Base-by-base conservation (phyloP, 2,113 vertebrate genomes). In the Lasiurus cinereus region DNA sequence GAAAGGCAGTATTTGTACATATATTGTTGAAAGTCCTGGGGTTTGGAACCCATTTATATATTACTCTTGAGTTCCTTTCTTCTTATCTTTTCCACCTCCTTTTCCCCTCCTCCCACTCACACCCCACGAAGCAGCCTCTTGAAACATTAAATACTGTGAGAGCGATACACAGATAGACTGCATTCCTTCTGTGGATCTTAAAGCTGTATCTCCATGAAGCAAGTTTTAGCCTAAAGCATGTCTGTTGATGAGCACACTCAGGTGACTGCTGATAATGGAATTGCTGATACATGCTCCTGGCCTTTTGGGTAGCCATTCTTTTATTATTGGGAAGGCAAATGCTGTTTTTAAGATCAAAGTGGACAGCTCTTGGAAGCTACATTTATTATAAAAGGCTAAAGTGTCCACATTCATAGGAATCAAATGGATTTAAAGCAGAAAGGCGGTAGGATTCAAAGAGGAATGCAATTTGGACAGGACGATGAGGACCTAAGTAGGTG, bases 271-370 rank as follows among this genome's bases (percentile, higher is more conserved):
- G 21, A 76, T 88, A 97, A 93, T 69, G 29, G 84, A 77, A 62
- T 46, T 88, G 74, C 54, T n/a, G 88, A 82, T 69, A 67, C 19
- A 29, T 48, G 76, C 66, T 93, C 70, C 21, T 33, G 96, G 88
- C 70, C 84, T 50, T 24, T n/a, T 93, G 94, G 50, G 46, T 96
- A 85, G 69, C 94, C 48, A 67, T 80, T 97, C 66, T 92, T 67
- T 69, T 73, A 87, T 85, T 92, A 96, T 6, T 8, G 92, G 93
- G 43, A 91, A 92, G 70, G 82, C 78, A 94, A 95, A 78, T 88
- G 50, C 24, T 21, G 2, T 69, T 74, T 88, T 89, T 69, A 77
- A 91, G 89, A 96, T 97, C 90, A 95, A 97, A 97, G 94, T 88
- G 88, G 96, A 95, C 95, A 96, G 79, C 72, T 96, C 56, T 70